Conservation (phyloP, 2,113 vertebrate species). For the Tragelaphus buxtoni region DNA sequence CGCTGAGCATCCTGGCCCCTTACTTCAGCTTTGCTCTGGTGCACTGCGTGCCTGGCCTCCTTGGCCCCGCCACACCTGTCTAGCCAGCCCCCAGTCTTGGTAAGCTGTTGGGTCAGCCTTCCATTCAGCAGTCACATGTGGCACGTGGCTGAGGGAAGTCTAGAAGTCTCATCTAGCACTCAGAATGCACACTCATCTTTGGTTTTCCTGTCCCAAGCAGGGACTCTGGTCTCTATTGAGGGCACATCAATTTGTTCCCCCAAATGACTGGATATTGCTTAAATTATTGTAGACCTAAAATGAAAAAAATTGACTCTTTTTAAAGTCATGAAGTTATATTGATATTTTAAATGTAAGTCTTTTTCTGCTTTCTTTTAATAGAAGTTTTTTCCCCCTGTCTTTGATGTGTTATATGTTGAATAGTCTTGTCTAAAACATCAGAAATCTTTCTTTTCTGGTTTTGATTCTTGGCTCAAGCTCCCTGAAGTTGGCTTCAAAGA, state of each 20-base stretch:
- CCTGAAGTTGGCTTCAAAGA: background rate
- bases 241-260: background rate
- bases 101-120: background rate
- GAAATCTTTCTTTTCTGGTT: background rate
- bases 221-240: background rate
- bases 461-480: background rate
- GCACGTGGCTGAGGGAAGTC: background rate
- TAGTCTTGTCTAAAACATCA: background rate
- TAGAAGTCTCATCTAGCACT: background rate
- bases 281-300: background rate
- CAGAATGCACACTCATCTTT: background rate
- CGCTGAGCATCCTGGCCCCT: rapidly evolving
- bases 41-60: rapidly evolving
- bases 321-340: background rate
- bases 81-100: background rate
- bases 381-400: background rate
- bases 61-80: background rate
- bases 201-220: background rate
- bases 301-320: background rate
- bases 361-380: background rate
- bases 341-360: background rate
- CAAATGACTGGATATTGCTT: background rate
- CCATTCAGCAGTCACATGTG: background rate
- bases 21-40: background rate
- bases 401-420: background rate